Conservation (phyloP, 2,888 invertebrate genomes). For the Leptopilina myrica region DNA sequence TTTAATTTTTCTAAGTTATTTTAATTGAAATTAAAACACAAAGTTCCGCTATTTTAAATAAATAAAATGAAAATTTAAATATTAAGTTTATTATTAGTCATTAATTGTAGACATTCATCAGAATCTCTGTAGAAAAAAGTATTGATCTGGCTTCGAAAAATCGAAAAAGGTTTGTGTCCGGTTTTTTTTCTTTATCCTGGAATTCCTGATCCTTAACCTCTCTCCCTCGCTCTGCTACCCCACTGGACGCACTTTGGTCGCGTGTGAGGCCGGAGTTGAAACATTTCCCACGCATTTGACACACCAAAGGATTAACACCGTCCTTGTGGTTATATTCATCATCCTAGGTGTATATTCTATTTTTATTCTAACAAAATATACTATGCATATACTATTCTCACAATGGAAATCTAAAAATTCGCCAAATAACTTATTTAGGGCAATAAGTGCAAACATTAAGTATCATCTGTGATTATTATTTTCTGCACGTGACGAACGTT, state of each 20-base stretch:
- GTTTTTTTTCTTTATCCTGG: neutral
- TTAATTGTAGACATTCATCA: neutral
- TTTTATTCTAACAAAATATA: too few species aligned
- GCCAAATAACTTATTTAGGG: neutral
- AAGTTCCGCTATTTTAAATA: too few species aligned
- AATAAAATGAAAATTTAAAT: too few species aligned
- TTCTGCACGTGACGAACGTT: conserved; percentile 17
- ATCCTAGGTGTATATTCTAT: too few species aligned
- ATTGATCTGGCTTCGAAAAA: neutral
- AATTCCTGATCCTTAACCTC: conserved; percentile 9
- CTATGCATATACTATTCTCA: neutral
- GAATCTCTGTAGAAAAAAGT: neutral
- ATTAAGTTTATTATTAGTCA: too few species aligned
- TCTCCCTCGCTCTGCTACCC: conserved; percentile 1
- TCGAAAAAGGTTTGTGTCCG: neutral
- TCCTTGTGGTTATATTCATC: conserved; percentile 21
- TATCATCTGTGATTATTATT: neutral
- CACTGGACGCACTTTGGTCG: conserved; percentile 34
- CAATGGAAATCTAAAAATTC: neutral
- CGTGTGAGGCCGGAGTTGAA: conserved; percentile 56
- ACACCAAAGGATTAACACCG: conserved; percentile 41
- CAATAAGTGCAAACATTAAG: conserved; percentile 10
- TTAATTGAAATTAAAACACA: too few species aligned
- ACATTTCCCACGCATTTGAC: conserved; percentile 54
- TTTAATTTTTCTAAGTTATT: too few species aligned